These are phyloP conservation scores for Cheilosia urbana DNA, from an alignment of 2,888 invertebrate species.

Conservation along the genomic window DNA sequence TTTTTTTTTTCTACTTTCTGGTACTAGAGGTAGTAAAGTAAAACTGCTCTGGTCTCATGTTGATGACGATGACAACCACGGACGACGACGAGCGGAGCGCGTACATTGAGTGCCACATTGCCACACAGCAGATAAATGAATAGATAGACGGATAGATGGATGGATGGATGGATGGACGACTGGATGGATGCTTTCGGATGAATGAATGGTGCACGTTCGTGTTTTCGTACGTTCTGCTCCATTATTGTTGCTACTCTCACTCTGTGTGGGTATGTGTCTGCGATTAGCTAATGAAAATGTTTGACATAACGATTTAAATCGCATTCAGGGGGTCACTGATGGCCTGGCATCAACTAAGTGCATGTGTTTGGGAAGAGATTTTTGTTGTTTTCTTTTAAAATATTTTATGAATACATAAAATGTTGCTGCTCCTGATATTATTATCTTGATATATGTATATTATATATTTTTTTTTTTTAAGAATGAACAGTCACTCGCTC, in stretches of 20 bases:
- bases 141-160: conserved; percentile 39
- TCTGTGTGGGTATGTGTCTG: conserved; percentile 47
- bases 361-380: neutral
- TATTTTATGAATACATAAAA: neutral
- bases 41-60: conserved; percentile 56
- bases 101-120: conserved; percentile 52
- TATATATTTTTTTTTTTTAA: conserved; percentile 4
- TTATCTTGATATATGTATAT: conserved; percentile 1
- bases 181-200: conserved; percentile 9
- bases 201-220: conserved; percentile 50
- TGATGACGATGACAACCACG: conserved; percentile 75
- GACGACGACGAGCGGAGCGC: conserved; percentile 29
- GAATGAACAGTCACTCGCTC: conserved; percentile 10
- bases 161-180: conserved; percentile 24
- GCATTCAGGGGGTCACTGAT: conserved; percentile 32
- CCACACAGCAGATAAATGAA: conserved; percentile 56
- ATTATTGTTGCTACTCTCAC: conserved; percentile 61
- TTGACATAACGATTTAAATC: conserved; percentile 66
- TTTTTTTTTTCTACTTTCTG: neutral
- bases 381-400: neutral
- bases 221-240: conserved; percentile 48
- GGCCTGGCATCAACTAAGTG: neutral
- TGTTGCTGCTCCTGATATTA: neutral
- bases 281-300: conserved; percentile 72
- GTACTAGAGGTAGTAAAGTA: conserved; percentile 14